Evolutionary conservation across 2,797 vertebrate species (phyloP).

Genomic region (Molossus alvarezi): DNA sequence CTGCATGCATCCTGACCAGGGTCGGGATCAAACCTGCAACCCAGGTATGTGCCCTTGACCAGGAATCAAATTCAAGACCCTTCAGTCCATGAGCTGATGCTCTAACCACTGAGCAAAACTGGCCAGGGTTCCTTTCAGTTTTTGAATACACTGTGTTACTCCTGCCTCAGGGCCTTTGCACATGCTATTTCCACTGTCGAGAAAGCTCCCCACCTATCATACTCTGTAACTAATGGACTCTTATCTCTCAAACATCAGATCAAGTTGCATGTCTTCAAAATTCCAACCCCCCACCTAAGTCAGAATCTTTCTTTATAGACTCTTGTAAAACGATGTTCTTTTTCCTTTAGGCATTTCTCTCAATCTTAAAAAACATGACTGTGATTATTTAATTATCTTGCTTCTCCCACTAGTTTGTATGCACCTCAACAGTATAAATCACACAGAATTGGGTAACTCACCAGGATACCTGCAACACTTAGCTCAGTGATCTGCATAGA

Average conservation of each 20-base stretch:
- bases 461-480: not conserved
- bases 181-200: not conserved
- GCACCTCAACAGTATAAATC: not conserved
- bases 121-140: not conserved
- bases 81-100: no score
- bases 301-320: conserved; percentile 23
- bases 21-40: no score
- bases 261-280: conserved; percentile 31
- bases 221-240: not conserved
- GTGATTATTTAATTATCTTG: conserved; percentile 41
- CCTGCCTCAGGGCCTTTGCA: not conserved
- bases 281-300: not conserved
- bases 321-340: conserved; percentile 4
- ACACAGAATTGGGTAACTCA: not conserved
- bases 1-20: no score
- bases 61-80: no score
- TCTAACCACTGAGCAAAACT: no score
- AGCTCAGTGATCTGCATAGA: not conserved
- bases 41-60: no score
- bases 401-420: not conserved
- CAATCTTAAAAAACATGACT: conserved; percentile 43
- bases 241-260: conserved; percentile 7
- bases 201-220: not conserved
- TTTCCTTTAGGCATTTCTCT: not conserved
- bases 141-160: not conserved